Evolutionary conservation across 2,888 invertebrate species (phyloP), one percentile per base, ranked within the genome.

Genomic region (Sylvicola cinctus): DNA sequence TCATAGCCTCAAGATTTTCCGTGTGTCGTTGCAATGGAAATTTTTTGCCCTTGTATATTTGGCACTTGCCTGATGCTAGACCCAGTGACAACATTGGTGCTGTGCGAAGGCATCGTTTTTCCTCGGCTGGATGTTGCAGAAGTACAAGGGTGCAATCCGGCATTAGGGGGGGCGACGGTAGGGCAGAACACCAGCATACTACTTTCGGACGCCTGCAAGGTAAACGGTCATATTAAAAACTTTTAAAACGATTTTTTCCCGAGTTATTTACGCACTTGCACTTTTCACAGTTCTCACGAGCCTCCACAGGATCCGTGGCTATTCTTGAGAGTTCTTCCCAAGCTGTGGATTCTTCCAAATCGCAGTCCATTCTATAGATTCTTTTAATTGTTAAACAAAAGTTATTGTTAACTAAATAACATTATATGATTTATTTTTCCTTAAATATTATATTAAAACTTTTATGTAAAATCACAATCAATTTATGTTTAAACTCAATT

Each of bases 91-190:
- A 60, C 81, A 93, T 93, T 10, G 83, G 78, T 12, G 84, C 88
- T 20, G 91, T 93, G 34, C 85, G 70, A 30, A 91, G 62, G 46
- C 83, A 80, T 44, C 91, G 65, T 50, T 83, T 81, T 49, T 85
- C 84, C 66, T 91, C 91, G 39, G 85, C 87, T 11, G 91, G 91
- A 61, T 91, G 91, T 55, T 91, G 91, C 6, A 91, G 62, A 38
- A 91, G 66, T 42, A 87, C 70, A 31, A 91, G 64, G 45, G 65
- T 69, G 38, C 81, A 80, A 35, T 62, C 60, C 11, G 83, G 75
- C 36, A 56, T 54, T 17, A 90, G 49, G 30, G 70, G 74, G 35
- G 69, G 65, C 34, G 68, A 59, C 6, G 90, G 88, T 39, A 91
- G 59, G 29, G 75, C 80, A 26, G 69, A 63, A 55, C 90, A 91